Conservation (phyloP, 2,797 vertebrate species). For the Ceyx erithaca region DNA sequence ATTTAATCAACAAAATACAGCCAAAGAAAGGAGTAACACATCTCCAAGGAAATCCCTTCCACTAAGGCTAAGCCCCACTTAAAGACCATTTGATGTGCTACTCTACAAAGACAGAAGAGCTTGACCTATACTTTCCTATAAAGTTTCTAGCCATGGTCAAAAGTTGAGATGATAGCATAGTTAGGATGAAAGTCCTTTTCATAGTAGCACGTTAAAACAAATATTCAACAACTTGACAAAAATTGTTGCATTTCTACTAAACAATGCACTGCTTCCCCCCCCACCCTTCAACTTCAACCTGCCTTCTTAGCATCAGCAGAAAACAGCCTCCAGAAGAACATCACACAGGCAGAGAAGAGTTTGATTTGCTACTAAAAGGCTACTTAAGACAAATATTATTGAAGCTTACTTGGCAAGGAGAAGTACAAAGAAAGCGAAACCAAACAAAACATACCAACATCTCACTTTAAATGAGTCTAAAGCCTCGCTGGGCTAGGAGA, state of each 20-base stretch:
- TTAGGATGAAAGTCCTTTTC: neutral
- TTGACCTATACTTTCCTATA: neutral
- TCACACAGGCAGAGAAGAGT: neutral
- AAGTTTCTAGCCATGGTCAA: neutral
- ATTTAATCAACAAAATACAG: neutral
- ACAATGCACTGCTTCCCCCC: accelerated
- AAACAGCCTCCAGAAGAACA: neutral
- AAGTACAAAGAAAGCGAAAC: neutral
- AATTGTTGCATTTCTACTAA: neutral
- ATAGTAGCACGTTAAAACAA: neutral
- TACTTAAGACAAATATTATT: neutral
- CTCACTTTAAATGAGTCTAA: neutral
- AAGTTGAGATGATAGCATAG: neutral
- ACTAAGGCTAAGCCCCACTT: neutral
- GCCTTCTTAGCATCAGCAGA: neutral
- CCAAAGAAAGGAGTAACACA: neutral
- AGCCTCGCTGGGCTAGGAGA: neutral
- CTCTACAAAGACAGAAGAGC: neutral
- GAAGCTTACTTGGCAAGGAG: neutral
- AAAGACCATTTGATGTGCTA: neutral
- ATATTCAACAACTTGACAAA: neutral
- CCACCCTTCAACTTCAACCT: neutral
- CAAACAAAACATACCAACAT: neutral
- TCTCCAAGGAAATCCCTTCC: neutral
- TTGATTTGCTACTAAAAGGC: neutral